Evolutionary conservation across 2,113 vertebrate species (phyloP).

Genomic region (Astatotilapia flaviijosephi): DNA sequence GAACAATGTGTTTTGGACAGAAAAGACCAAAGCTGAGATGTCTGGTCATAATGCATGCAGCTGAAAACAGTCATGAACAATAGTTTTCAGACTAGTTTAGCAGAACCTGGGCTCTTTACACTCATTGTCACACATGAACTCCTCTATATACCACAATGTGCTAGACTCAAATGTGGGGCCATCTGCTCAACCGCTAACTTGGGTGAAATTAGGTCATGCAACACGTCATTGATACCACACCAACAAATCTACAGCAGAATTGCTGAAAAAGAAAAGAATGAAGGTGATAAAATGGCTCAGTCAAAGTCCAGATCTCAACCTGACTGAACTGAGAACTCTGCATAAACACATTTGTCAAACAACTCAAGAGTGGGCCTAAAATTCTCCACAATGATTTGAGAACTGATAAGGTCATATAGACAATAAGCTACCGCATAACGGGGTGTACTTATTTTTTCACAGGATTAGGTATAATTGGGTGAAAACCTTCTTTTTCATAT

Average conservation of each 20-base stretch:
- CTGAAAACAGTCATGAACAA: not conserved
- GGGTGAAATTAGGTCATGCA: not conserved
- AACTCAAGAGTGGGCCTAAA: not conserved
- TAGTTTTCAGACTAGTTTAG: not conserved
- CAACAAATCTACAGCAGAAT: not conserved
- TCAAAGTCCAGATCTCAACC: not conserved
- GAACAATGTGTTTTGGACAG: not conserved
- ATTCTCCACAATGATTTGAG: not conserved
- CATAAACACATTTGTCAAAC: not conserved
- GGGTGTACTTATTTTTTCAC: not conserved
- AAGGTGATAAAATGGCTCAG: not conserved
- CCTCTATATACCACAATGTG: not conserved
- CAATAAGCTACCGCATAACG: not conserved
- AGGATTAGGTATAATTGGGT: fast-evolving
- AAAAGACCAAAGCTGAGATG: not conserved
- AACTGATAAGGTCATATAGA: not conserved
- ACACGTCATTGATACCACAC: not conserved
- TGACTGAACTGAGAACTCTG: not conserved
- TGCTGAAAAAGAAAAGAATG: not conserved
- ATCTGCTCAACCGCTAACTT: not conserved
- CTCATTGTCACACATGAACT: not conserved
- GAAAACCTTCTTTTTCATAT: not conserved
- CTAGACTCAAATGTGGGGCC: not conserved
- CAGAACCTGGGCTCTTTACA: not conserved
- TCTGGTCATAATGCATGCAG: not conserved